Evolutionary conservation across 2,888 invertebrate species (phyloP), one percentile per base, ranked within the genome.

Genomic region (Orchesella flavescens): DNA sequence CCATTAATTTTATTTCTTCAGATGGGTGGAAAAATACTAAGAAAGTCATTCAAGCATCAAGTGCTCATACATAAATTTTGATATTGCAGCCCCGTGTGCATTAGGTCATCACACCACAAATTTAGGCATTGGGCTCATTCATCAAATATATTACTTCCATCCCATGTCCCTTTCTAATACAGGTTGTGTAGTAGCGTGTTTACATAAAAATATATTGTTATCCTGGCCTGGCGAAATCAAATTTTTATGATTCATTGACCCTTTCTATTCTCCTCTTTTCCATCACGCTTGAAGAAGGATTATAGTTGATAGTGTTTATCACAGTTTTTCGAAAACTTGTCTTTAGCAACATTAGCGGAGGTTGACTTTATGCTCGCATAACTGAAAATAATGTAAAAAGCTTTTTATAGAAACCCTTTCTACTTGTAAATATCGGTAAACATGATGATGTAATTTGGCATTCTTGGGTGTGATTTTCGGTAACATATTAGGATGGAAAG

Each of bases 181-280:
- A 49, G 12, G 3, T 49, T 49, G 15, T n/a, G n/a, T n/a, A n/a
- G n/a, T 10, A 15, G 12, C 12, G 12, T 49, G 49, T 49, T 49
- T 49, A 49, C n/a, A 15, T 49, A 49, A 49, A 34, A 34, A 34
- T 34, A 34, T 34, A 2, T 7, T 34, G n/a, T n/a, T n/a, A n/a
- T n/a, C n/a, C n/a, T n/a, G n/a, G n/a, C n/a, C n/a, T n/a, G n/a
- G n/a, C 53, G 2, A 53, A 53, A 53, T 53, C 15, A 53, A 7
- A 24, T 61, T 24, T n/a, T 24, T 23, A 61, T 13, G 24, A 61
- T 61, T 61, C 61, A 61, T 24, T 61, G 61, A 61, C 61, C 61
- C n/a, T 61, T 61, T 57, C 57, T 53, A 5, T 53, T 5, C 53
- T 13, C 53, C 53, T 53, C 1, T 10, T n/a, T 53, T 53, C 53